Evolutionary conservation across 2,888 invertebrate species (phyloP).

Genomic region (Leptopterna dolabrata): DNA sequence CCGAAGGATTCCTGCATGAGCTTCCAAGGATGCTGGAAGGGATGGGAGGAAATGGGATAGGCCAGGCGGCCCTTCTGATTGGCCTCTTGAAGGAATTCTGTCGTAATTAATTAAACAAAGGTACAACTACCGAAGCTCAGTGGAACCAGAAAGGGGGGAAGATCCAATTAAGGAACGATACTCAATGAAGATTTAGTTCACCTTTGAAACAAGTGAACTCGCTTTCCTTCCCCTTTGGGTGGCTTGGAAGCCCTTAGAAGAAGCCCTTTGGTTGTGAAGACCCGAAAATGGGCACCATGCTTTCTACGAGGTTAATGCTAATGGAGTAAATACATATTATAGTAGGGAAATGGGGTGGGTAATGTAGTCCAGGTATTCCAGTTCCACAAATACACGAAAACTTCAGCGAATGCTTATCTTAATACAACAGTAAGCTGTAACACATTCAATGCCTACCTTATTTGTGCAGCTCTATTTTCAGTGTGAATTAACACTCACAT

Average conservation of each 20-base stretch:
- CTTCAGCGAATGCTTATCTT: too few relatives aligned
- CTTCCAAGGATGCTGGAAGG: neutral
- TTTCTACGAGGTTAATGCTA: neutral
- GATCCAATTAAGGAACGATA: constrained; percentile 43
- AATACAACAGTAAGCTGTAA: too few relatives aligned
- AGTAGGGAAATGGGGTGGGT: neutral
- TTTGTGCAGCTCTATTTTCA: too few relatives aligned
- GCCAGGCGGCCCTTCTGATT: constrained; percentile 6
- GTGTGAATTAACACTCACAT: too few relatives aligned
- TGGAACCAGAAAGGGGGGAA: neutral
- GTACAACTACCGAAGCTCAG: constrained; percentile 17
- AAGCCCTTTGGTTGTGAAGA: neutral
- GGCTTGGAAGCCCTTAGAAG: neutral
- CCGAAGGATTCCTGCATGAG: constrained; percentile 41
- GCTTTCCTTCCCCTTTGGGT: neutral
- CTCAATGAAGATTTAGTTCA: constrained; percentile 26
- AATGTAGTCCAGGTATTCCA: neutral
- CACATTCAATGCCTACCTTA: too few relatives aligned
- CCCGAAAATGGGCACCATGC: neutral
- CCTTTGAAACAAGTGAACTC: constrained; percentile 6
- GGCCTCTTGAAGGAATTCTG: constrained; percentile 34
- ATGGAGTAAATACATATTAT: neutral
- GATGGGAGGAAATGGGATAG: neutral
- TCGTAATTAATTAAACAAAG: constrained; percentile 47
- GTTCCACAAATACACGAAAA: too few relatives aligned